phyloP scores from a whole-genome alignment of 1,140 invertebrate genomes.

The Hirudo medicinalis region DNA sequence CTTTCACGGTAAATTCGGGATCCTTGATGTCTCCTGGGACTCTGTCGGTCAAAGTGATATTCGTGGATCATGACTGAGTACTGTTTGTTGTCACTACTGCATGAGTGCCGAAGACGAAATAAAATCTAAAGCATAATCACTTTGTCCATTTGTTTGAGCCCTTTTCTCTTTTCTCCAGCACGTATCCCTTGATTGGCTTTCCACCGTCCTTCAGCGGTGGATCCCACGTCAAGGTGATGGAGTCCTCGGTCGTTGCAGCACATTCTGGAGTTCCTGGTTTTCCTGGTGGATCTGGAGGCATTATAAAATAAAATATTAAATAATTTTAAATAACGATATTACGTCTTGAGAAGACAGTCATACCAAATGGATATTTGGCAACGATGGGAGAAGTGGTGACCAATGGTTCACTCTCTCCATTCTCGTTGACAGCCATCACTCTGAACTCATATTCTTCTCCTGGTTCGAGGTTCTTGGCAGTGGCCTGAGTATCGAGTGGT shows the following conservation, averaged over 20 bases:
- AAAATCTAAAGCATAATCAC: conserved; percentile 23
- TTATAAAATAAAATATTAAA: too few relatives aligned
- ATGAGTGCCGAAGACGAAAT: background rate
- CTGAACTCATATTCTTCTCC: conserved; percentile 90
- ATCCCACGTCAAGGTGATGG: conserved; percentile 80
- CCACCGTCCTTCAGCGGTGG: conserved; percentile 82
- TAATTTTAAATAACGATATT: too few relatives aligned
- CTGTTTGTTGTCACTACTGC: background rate
- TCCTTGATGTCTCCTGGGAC: conserved; percentile 31
- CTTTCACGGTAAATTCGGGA: conserved; percentile 60
- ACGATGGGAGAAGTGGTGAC: conserved; percentile 71
- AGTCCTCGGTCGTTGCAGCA: conserved; percentile 76
- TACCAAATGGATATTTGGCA: conserved; percentile 83
- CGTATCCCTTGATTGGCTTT: conserved; percentile 64
- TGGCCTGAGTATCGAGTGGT: conserved; percentile 47
- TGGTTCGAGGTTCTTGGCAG: conserved; percentile 72
- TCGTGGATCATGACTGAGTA: background rate
- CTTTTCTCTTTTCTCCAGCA: conserved; percentile 75
- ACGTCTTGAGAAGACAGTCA: background rate
- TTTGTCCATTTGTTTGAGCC: conserved; percentile 45
- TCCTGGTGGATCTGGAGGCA: conserved; percentile 63
- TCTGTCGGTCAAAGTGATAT: background rate
- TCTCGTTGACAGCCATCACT: conserved; percentile 91
- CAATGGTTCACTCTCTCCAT: conserved; percentile 82
- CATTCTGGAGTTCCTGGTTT: conserved; percentile 72